Base-by-base conservation (phyloP, 2,797 vertebrate species). In the Lacerta bilineata region DNA sequence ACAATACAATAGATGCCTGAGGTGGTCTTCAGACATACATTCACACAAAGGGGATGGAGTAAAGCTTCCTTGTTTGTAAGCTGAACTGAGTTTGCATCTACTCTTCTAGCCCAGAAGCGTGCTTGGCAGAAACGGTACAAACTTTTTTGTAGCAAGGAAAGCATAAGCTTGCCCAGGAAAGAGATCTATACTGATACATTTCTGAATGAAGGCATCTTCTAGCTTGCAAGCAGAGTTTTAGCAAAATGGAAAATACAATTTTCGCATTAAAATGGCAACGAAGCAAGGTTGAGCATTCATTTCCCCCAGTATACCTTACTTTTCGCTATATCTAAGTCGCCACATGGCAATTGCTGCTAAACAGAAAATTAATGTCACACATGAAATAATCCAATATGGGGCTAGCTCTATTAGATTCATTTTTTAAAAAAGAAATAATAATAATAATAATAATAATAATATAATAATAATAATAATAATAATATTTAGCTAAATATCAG, bases 331-430 rank as follows among this genome's bases (percentile, higher is more conserved):
- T 76, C 66, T 80, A 59, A 59, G 39, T 46, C 18, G 3, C n/a
- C 43, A 72, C 66, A 83, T 33, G 66, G 66, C 81, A 83, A 71
- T 71, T 71, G 81, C 66, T n/a, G 13, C 41, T 83, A 50, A 46
- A 83, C 41, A 46, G 29, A 83, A 71, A 84, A 72, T 36, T 71
- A 72, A 84, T 55, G 46, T 74, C 43, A 55, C 46, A 74, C 50
- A 55, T 89, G 71, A 66, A 91, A 86, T 71, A 55, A 36, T 90
- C 43, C n/a, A 33, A n/a, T 69, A 33, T 80, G n/a, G 43, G 43
- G 64, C n/a, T 50, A 55, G 84, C 59, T 11, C 55, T 77, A 2
- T 87, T 39, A 25, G 81, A 74, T 33, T 18, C 13, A 55, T 79
- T 43, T 41, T 81, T 81, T 29, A 61, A 61, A 61, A 2, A 18